Conservation (phyloP, 1,140 invertebrate genomes). For the Scaptomyza graminum region DNA sequence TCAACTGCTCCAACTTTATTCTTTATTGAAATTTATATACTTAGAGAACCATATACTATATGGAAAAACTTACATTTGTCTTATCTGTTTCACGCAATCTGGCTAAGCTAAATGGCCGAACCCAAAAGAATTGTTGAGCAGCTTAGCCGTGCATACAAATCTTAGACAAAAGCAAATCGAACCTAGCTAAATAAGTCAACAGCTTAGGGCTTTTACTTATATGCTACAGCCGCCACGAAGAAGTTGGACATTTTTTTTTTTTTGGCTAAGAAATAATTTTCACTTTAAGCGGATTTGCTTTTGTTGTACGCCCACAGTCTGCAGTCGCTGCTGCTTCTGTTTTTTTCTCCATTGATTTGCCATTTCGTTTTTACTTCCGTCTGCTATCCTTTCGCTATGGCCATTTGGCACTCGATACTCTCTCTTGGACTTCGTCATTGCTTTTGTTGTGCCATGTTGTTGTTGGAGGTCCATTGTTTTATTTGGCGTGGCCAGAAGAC, state of each 20-base stretch:
- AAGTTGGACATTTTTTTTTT: conserved; percentile 1
- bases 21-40: conserved; percentile 3
- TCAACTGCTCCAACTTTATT: too few species aligned
- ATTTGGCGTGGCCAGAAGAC: conserved; percentile 62
- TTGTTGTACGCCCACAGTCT: conserved; percentile 49
- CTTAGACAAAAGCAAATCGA: conserved; percentile 51
- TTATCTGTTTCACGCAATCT: conserved; percentile 42
- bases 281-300: conserved; percentile 82
- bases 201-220: conserved; percentile 56
- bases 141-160: conserved; percentile 40
- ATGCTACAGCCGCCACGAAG: conserved; percentile 55
- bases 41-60: not conserved
- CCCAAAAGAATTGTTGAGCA: conserved; percentile 29
- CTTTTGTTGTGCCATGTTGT: conserved; percentile 56
- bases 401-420: conserved; percentile 68
- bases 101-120: conserved; percentile 44
- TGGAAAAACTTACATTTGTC: not conserved
- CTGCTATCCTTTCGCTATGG: conserved; percentile 65
- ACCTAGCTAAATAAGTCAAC: conserved; percentile 74
- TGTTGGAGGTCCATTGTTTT: conserved; percentile 67
- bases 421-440: conserved; percentile 27
- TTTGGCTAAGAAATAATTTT: conserved; percentile 78
- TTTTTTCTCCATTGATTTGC: conserved; percentile 68
- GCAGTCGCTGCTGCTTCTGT: conserved; percentile 25
- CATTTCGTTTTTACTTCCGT: conserved; percentile 76